phyloP scores from a whole-genome alignment of 1,140 invertebrate genomes.

The Trichonephila inaurata region DNA sequence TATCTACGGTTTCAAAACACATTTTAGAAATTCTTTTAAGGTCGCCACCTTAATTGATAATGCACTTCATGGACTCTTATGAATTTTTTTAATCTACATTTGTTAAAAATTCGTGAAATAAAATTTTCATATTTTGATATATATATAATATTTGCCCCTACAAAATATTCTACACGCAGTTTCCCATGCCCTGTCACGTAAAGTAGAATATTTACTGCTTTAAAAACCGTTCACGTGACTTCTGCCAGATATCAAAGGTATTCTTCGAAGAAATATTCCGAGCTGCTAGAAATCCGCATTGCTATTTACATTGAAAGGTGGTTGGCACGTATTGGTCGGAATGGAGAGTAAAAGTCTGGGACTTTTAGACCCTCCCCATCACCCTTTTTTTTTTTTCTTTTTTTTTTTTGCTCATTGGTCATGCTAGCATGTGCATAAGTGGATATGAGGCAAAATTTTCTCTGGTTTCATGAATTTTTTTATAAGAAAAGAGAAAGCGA shows the following conservation, averaged over 20 bases:
- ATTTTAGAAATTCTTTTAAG: too few relatives aligned
- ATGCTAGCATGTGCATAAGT: neutral
- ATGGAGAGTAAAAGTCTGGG: constrained; percentile 4
- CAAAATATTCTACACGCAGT: neutral
- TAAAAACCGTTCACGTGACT: neutral
- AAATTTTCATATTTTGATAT: too few relatives aligned
- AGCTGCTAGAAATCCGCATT: neutral
- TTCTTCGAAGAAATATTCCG: constrained; percentile 31
- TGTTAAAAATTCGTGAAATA: too few relatives aligned
- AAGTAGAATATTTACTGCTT: constrained; percentile 43
- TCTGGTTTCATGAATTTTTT: neutral
- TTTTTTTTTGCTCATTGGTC: neutral
- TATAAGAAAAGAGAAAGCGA: too few relatives aligned
- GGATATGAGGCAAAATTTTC: neutral
- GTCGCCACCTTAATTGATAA: too few relatives aligned
- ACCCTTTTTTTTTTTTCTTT: too few relatives aligned
- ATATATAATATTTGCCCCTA: too few relatives aligned
- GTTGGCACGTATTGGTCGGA: constrained; percentile 18
- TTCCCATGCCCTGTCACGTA: constrained; percentile 24
- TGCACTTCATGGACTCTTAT: too few relatives aligned
- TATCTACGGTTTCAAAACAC: too few relatives aligned
- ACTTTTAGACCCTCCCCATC: too few relatives aligned
- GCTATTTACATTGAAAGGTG: constrained; percentile 14
- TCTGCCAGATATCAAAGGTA: neutral
- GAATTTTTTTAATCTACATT: too few relatives aligned